These are phyloP conservation scores for Hippolais icterina DNA, from an alignment of 2,113 vertebrate genomes.

Conservation along the genomic window DNA sequence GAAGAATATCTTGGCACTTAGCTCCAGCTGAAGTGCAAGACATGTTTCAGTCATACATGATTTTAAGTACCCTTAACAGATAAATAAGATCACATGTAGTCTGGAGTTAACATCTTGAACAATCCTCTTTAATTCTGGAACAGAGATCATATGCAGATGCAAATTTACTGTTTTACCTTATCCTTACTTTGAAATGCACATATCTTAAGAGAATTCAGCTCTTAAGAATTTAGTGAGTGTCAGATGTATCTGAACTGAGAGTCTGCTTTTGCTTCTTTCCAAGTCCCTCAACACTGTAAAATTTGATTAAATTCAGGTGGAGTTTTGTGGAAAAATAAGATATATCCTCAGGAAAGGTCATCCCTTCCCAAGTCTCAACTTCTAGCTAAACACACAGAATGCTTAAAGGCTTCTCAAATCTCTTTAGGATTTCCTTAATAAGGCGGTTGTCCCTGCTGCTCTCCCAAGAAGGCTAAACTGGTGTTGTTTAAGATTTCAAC, in stretches of 20 bases:
- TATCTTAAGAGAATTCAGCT: not conserved
- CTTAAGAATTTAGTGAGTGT: not conserved
- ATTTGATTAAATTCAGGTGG: not conserved
- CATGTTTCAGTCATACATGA: not conserved
- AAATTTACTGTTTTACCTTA: not conserved
- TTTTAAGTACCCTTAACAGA: not conserved
- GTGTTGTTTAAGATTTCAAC: not conserved
- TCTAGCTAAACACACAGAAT: not conserved
- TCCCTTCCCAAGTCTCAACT: not conserved
- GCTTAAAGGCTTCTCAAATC: not conserved
- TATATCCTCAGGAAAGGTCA: not conserved
- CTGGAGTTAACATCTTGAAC: not conserved
- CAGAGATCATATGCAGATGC: not conserved
- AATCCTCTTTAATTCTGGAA: not conserved
- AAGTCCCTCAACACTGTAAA: not conserved
- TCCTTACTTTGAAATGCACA: not conserved
- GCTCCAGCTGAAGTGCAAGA: not conserved
- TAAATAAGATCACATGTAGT: not conserved
- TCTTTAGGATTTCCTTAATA: not conserved
- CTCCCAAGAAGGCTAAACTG: not conserved
- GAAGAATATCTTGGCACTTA: not conserved
- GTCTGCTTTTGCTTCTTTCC: not conserved
- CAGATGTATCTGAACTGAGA: not conserved
- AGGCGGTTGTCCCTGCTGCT: not conserved
- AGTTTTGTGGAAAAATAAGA: not conserved